Conservation (phyloP, 2,797 vertebrate genomes). For the Sternarchorhynchus goeldii region DNA sequence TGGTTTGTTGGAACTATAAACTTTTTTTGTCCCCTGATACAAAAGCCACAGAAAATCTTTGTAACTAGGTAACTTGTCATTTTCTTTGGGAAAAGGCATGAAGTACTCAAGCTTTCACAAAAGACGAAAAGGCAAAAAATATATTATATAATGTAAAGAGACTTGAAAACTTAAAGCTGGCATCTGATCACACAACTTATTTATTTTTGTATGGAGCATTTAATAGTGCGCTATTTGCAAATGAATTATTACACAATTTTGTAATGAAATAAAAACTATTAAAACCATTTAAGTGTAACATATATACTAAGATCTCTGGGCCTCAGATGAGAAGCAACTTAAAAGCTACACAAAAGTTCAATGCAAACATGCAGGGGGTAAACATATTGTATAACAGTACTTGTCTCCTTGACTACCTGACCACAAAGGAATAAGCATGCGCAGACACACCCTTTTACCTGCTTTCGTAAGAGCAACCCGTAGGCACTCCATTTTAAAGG, state of each 20-base stretch:
- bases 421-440: conserved; percentile 68
- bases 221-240: not conserved
- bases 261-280: not conserved
- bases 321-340: too few species aligned
- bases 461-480: conserved; percentile 51
- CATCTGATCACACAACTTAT: not conserved
- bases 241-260: not conserved
- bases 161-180: not conserved
- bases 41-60: not conserved
- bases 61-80: not conserved
- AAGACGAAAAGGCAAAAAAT: too few species aligned
- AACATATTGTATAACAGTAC: conserved; percentile 47
- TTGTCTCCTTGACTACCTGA: conserved; percentile 61
- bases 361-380: conserved; percentile 17
- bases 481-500: conserved; percentile 48
- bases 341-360: not conserved
- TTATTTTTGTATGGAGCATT: not conserved
- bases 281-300: too few species aligned
- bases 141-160: too few species aligned
- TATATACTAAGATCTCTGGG: not conserved
- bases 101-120: not conserved
- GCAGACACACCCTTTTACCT: conserved; percentile 67
- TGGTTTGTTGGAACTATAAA: too few species aligned
- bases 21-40: too few species aligned
- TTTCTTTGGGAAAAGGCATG: not conserved